Percentiles rank a stretch among this genome's conserved stretches.
Conservation (phyloP, 1,140 invertebrate genomes). For the Brachionus rotundiformis region DNA sequence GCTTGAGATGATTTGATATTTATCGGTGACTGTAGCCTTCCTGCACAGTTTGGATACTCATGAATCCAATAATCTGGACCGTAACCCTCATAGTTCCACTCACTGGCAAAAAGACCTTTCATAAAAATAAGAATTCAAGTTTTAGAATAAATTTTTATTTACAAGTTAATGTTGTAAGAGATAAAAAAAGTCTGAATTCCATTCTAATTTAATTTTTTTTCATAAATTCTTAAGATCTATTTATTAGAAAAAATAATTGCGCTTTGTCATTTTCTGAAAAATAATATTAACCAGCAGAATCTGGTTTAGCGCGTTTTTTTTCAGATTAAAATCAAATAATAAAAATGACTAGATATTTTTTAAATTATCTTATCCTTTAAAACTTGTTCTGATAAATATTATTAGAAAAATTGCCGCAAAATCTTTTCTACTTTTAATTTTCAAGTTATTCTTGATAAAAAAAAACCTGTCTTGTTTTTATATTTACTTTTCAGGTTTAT, state of each 20-base stretch:
- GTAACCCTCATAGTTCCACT: conserved; percentile 32
- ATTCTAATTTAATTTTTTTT: neutral
- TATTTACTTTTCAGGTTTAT: neutral
- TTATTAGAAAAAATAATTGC: neutral
- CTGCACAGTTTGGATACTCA: conserved; percentile 30
- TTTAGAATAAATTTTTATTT: neutral
- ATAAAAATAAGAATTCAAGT: neutral
- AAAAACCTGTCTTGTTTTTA: neutral
- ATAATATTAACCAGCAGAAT: neutral
- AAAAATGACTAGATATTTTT: neutral
- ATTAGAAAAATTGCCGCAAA: neutral
- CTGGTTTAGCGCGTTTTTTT: neutral
- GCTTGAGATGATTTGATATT: neutral
- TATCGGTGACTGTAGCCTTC: conserved; percentile 23
- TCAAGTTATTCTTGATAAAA: neutral
- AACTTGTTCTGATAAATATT: neutral
- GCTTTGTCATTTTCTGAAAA: neutral
- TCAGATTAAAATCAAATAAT: neutral
- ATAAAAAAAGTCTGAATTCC: neutral
- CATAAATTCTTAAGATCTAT: neutral
- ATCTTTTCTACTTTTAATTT: too few relatives aligned
- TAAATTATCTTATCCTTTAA: neutral
- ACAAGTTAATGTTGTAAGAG: neutral
- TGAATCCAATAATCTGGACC: conserved; percentile 40
- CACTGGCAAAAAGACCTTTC: neutral